Evolutionary conservation across 2,797 vertebrate genomes (phyloP).

Genomic region (Serranus cabrilla): DNA sequence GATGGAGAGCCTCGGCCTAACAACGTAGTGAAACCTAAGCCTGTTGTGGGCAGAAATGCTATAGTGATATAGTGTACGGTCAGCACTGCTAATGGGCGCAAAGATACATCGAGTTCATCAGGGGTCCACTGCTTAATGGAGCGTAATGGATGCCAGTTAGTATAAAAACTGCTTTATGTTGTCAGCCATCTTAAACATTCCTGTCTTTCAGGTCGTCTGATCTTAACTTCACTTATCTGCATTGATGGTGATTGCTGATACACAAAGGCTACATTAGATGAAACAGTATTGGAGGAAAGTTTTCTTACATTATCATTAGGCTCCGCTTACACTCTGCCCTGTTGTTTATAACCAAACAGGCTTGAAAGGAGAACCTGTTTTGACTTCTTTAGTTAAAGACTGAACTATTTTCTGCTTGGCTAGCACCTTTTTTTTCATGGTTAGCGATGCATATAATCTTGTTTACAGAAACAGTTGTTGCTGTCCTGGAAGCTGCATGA

Average conservation of each 20-base stretch:
- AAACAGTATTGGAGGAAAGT: slow-evolving; percentile 13
- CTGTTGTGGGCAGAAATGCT: slow-evolving; percentile 50
- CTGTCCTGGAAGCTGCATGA: slow-evolving; percentile 1
- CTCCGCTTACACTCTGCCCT: slow-evolving; percentile 2
- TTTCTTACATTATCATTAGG: slow-evolving; percentile 25
- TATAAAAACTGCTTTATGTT: slow-evolving; percentile 55
- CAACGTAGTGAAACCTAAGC: slow-evolving; percentile 57
- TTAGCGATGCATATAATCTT: slow-evolving; percentile 26
- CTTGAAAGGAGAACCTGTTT: slow-evolving; percentile 27
- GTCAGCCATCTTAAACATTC: slow-evolving; percentile 55
- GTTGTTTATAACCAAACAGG: slow-evolving; percentile 8
- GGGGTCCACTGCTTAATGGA: slow-evolving; percentile 71
- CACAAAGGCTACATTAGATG: slow-evolving; percentile 39
- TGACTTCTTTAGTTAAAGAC: slow-evolving; percentile 20
- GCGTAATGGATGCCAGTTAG: slow-evolving; percentile 72
- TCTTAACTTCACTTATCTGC: slow-evolving; percentile 43
- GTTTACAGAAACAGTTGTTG: slow-evolving; percentile 19
- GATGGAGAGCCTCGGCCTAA: slow-evolving; percentile 36
- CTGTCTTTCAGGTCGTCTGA: slow-evolving; percentile 36
- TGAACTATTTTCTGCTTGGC: slow-evolving; percentile 16
- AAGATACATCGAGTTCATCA: slow-evolving; percentile 55
- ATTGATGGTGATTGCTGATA: slow-evolving; percentile 34
- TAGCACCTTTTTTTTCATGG: slow-evolving; percentile 29
- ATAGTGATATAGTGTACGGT: slow-evolving; percentile 61
- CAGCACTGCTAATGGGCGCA: slow-evolving; percentile 71